phyloP scores from a whole-genome alignment of 2,888 invertebrate genomes.

The Plebejus argus region DNA sequence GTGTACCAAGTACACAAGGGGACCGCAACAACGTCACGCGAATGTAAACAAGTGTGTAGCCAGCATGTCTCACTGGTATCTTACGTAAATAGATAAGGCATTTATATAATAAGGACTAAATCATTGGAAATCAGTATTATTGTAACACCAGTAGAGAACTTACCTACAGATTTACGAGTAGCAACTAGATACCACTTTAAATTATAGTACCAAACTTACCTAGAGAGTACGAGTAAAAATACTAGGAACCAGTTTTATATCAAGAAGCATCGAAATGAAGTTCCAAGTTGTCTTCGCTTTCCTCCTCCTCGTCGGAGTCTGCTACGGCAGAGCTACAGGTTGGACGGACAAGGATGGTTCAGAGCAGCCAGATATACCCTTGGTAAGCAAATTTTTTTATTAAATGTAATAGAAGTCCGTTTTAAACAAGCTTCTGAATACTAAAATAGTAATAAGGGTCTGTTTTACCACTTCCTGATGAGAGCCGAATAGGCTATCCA shows the following conservation, averaged over 20 bases:
- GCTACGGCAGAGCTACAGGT: not conserved
- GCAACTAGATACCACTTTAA: too few relatives aligned
- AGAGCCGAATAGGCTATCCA: too few relatives aligned
- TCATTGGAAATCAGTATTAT: not conserved
- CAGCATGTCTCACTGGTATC: not conserved
- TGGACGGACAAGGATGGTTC: not conserved
- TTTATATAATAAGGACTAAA: not conserved
- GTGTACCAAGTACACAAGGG: not conserved
- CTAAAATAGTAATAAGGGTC: too few relatives aligned
- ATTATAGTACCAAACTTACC: not conserved
- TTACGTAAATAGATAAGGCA: not conserved
- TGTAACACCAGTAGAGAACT: not conserved
- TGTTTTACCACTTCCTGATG: too few relatives aligned
- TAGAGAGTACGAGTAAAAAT: too few relatives aligned
- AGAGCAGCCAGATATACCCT: slow-evolving; percentile 15
- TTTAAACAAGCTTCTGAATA: too few relatives aligned
- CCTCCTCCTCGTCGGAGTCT: not conserved
- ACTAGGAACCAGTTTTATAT: too few relatives aligned
- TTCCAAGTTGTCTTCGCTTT: not conserved
- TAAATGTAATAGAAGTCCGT: too few relatives aligned
- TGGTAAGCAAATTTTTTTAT: not conserved
- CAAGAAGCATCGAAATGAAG: not conserved
- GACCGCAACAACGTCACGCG: not conserved
- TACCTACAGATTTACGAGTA: not conserved
- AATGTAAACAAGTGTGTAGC: not conserved